A percentile compares a stretch with the other conserved stretches of the same genome.
Evolutionary conservation across 2,797 vertebrate species (phyloP).

Genomic region (Microctenopoma lineatum): DNA sequence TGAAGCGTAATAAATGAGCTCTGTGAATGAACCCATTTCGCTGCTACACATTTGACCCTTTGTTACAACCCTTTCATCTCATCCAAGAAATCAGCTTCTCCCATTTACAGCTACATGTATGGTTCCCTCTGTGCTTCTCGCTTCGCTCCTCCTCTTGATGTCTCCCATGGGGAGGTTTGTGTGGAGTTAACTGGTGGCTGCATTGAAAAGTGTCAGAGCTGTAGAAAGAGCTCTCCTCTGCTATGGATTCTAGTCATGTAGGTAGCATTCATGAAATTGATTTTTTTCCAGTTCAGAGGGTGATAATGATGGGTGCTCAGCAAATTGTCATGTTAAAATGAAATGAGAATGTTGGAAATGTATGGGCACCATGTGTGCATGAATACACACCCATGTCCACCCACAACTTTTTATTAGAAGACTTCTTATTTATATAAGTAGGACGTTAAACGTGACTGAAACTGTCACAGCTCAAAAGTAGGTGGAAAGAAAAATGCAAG

Average conservation of each 20-base stretch:
- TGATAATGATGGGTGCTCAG: constrained; percentile 37
- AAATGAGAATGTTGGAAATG: constrained; percentile 46
- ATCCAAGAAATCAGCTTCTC: constrained; percentile 48
- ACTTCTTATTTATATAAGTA: constrained; percentile 29
- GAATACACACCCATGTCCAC: background rate
- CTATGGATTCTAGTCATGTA: constrained; percentile 34
- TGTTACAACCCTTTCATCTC: constrained; percentile 10
- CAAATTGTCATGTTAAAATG: constrained; percentile 47
- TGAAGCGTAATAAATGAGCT: constrained; percentile 61
- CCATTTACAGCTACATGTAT: constrained; percentile 34
- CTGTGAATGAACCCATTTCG: background rate
- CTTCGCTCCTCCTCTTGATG: constrained; percentile 15
- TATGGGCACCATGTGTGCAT: constrained; percentile 6
- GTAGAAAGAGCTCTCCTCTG: constrained; percentile 29
- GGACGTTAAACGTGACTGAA: background rate
- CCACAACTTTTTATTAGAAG: background rate
- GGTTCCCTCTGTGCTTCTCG: constrained; percentile 6
- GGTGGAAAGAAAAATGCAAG: constrained; percentile 37
- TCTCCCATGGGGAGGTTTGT: constrained; percentile 27
- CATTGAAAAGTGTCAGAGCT: constrained; percentile 34
- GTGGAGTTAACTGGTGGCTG: constrained; percentile 16
- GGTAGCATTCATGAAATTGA: constrained; percentile 49
- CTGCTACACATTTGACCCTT: constrained; percentile 25
- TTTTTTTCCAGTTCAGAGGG: constrained; percentile 27
- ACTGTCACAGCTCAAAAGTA: constrained; percentile 50